These are phyloP conservation scores for Balearica regulorum DNA, from an alignment of 2,797 vertebrate genomes.

Conservation along the genomic window DNA sequence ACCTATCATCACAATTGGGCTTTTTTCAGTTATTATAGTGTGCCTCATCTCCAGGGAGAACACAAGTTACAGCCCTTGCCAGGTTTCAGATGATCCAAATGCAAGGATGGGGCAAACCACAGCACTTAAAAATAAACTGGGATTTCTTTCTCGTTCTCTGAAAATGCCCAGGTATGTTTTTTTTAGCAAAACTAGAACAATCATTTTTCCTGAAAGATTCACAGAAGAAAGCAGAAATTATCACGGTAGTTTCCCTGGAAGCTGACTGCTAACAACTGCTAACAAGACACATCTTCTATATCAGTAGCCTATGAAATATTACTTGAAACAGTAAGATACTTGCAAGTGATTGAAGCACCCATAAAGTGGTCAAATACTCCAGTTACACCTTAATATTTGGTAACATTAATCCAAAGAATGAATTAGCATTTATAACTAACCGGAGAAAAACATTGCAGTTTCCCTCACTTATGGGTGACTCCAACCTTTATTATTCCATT, in stretches of 20 bases:
- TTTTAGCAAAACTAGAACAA: background rate
- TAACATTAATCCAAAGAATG: background rate
- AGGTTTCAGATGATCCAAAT: background rate
- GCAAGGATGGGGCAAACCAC: background rate
- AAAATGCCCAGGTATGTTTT: background rate
- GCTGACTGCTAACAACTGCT: background rate
- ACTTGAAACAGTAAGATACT: background rate
- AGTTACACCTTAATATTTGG: background rate
- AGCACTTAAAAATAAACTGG: background rate
- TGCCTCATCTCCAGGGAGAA: background rate
- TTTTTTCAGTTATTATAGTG: background rate
- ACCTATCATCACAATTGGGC: background rate
- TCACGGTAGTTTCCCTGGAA: background rate
- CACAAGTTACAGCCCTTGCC: background rate
- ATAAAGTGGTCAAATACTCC: background rate
- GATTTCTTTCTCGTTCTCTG: background rate
- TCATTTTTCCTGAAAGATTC: background rate
- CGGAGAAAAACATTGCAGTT: background rate
- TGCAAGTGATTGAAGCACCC: background rate
- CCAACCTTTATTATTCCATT: background rate
- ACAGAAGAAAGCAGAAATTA: background rate
- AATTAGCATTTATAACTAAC: background rate
- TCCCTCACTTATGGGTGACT: background rate
- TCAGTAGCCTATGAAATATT: background rate
- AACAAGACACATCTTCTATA: background rate